Conservation (phyloP, 2,888 invertebrate species). For the Erebia ligea region DNA sequence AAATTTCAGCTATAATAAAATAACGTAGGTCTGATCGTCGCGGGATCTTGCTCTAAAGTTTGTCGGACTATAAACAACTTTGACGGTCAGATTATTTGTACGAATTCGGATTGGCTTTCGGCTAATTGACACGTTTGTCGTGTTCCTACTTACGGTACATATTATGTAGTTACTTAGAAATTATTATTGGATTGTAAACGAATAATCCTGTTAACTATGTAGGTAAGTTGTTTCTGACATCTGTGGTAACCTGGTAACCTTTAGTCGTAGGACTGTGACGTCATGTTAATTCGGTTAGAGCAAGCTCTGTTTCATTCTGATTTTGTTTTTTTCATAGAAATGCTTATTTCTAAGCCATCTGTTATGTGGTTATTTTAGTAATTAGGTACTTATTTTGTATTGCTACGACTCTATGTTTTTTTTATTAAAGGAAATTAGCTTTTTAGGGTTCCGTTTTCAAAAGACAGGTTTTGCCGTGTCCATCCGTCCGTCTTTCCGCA, state of each 20-base stretch:
- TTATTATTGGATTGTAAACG: constrained; percentile 39
- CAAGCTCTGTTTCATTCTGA: not conserved
- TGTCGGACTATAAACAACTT: not conserved
- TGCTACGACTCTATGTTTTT: too few species aligned
- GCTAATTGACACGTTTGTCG: constrained; percentile 34
- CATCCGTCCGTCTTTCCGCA: too few species aligned
- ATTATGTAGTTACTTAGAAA: constrained; percentile 23
- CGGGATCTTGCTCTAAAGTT: too few species aligned
- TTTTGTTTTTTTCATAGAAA: not conserved
- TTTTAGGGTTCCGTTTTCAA: too few species aligned
- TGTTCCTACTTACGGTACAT: constrained; percentile 25
- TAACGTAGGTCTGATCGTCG: too few species aligned
- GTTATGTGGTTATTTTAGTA: not conserved
- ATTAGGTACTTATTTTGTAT: too few species aligned
- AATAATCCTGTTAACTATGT: constrained; percentile 38
- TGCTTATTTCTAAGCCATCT: not conserved
- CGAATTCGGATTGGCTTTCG: constrained; percentile 30
- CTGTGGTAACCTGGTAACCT: constrained; percentile 14
- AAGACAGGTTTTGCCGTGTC: too few species aligned
- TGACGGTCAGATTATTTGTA: not conserved
- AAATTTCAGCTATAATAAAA: too few species aligned
- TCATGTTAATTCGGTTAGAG: constrained; percentile 29
- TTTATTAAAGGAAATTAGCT: too few species aligned
- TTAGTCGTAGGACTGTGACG: constrained; percentile 15
- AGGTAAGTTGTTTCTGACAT: constrained; percentile 30